Percentiles rank a stretch among this genome's conserved stretches.
These are phyloP conservation scores for Microcebus tavaratra DNA, from an alignment of 2,113 vertebrate genomes.

Conservation along the genomic window DNA sequence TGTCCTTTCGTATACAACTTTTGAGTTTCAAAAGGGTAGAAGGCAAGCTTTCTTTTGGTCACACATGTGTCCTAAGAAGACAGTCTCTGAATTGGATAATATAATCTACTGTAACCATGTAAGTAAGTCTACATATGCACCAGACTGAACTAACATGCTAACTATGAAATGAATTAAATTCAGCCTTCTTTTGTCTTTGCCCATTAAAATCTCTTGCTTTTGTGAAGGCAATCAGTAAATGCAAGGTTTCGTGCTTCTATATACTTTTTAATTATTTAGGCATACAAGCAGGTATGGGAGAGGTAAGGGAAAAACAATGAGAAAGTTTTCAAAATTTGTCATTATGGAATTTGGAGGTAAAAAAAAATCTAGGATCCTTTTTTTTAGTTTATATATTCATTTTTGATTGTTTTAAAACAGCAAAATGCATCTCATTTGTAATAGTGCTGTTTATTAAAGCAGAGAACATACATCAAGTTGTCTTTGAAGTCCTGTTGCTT, in stretches of 20 bases:
- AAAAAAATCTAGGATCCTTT: background rate
- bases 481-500: background rate
- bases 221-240: background rate
- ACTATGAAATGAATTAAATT: background rate
- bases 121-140: background rate
- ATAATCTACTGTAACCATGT: background rate
- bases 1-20: conserved; percentile 57
- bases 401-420: background rate
- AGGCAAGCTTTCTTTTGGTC: conserved; percentile 12
- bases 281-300: background rate
- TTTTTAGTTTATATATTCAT: background rate
- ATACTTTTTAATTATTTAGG: background rate
- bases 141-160: background rate
- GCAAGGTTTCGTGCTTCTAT: background rate
- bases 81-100: background rate
- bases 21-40: conserved; percentile 38
- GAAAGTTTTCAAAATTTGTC: background rate
- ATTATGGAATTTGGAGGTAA: background rate
- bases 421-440: background rate
- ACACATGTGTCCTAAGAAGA: background rate
- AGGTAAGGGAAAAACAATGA: background rate
- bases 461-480: background rate
- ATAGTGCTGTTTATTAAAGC: background rate
- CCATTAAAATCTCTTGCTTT: background rate
- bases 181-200: background rate